Base-by-base conservation (phyloP, 2,113 vertebrate species). In the Balaenoptera acutorostrata region DNA sequence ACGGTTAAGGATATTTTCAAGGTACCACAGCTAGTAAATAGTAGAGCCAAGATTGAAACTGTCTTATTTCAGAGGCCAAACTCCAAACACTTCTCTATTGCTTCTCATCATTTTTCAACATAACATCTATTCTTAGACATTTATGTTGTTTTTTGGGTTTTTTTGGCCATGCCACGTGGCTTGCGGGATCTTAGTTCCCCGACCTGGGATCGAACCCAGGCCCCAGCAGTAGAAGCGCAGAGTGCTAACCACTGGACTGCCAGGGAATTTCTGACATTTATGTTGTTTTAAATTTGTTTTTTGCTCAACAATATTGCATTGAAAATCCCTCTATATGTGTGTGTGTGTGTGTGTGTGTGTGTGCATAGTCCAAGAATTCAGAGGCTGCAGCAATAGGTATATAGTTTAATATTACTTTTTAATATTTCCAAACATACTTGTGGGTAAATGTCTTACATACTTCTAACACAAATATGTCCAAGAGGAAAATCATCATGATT, bases 401-500 rank as follows among this genome's bases (percentile, higher is more conserved):
- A 23, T 46, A 49, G 46, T 72, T 93, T 95, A 85, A 75, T 52
- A 80, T 44, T 57, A 75, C 15, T 80, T 93, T 86, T 74, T 57
- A 88, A 5, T 94, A 90, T 85, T 88, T 87, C 10, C 44, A 88
- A 78, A 93, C 83, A 49, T 3, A 85, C 2, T 72, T 88, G 10
- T 63, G 41, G 9, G 74, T 86, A 11, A 90, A 75, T 57, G 33
- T 90, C 97, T 86, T 94, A 69, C 97, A 94, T 84, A 94, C 1
- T 69, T 78, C 49, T 75, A 12, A 96, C 86, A 97, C 95, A 96
- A 97, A 83, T n/a, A 64, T 72, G 66, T 61, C 74, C 75, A 88
- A 95, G 90, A 90, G 92, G 95, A 93, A 93, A 97, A 98, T 97
- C 96, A 98, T 91, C 83, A 71, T 71, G 90, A 98, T 97, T 97